These are phyloP conservation scores for Ceryle rudis DNA, from an alignment of 2,797 vertebrate genomes.

Conservation along the genomic window DNA sequence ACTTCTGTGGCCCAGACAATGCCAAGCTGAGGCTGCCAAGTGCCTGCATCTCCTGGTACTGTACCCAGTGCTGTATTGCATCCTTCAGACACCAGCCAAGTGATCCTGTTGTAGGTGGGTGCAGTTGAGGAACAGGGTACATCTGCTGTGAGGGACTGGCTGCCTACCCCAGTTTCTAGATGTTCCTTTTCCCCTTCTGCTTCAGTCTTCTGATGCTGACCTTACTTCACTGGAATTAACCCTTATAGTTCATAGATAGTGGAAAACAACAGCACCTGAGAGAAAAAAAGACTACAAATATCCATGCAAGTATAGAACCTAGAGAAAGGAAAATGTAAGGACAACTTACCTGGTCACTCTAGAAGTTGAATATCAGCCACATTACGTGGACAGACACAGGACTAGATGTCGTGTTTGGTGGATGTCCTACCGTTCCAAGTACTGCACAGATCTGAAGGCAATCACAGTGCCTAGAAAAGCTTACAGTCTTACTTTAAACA, in stretches of 20 bases:
- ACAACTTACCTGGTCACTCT: neutral
- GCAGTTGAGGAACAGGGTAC: neutral
- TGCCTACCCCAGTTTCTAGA: neutral
- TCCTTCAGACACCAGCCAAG: neutral
- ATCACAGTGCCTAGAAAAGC: neutral
- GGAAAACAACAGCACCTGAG: neutral
- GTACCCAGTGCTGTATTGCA: neutral
- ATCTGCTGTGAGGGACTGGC: neutral
- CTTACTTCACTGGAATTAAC: neutral
- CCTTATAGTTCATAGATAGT: fast-evolving
- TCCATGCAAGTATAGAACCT: neutral
- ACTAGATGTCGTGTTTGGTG: neutral
- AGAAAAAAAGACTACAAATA: neutral
- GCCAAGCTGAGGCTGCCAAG: neutral
- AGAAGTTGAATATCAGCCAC: neutral
- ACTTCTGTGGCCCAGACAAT: neutral
- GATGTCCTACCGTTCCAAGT: neutral
- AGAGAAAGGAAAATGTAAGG: neutral
- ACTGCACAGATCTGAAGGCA: neutral
- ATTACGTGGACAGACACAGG: neutral
- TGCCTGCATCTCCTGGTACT: neutral
- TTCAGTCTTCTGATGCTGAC: neutral
- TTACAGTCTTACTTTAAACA: neutral
- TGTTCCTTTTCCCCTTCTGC: neutral
- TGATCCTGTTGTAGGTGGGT: neutral